Base-by-base conservation (phyloP, 2,888 invertebrate genomes). In the Phoronis australis region DNA sequence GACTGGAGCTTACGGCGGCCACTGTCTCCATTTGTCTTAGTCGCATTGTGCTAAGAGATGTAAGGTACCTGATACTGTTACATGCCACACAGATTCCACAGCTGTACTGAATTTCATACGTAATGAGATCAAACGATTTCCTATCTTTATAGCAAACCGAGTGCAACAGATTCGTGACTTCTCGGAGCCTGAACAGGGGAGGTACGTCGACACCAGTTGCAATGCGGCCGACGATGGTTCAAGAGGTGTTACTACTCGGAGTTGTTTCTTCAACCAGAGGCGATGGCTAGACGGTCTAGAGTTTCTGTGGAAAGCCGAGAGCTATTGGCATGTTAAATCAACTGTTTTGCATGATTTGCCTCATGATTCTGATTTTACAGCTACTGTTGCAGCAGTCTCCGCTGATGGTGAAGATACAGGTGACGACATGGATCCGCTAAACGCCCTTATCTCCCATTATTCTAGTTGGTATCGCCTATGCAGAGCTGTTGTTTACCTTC, bases 1-100 rank as follows among this genome's bases (percentile, higher is more conserved):
- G 38, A 21, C 45, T 45, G 6, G 45, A 45, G 18, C 23, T 45
- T 6, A 6, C 37, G 4, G 38, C 37, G n/a, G 37, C 37, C 18
- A 24, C 25, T 20, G 18, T 38, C 38, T 21, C 45, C 15, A 31
- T 25, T n/a, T 18, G 43, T 4, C 23, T 43, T 4, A 31, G 18
- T 18, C 4, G 18, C 3, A 4, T 43, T 6, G 15, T 43, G 9
- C 12, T 20, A 9, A 26, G 25, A 4, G 41, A 41, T 31, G 31
- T 12, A 15, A 15, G 9, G 15, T 9, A 31, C 31, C 15, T 31
- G 31, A 31, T 12, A 31, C 9, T 31, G 31, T 31, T 31, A 9
- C n/a, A n/a, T 31, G 15, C 31, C 31, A 31, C 15, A 31, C 31
- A 6, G 31, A 31, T 15, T 31, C n/a, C 20, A 39, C 20, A 6